These are phyloP conservation scores for Percina caprodes DNA, from an alignment of 2,113 vertebrate genomes.

Conservation along the genomic window DNA sequence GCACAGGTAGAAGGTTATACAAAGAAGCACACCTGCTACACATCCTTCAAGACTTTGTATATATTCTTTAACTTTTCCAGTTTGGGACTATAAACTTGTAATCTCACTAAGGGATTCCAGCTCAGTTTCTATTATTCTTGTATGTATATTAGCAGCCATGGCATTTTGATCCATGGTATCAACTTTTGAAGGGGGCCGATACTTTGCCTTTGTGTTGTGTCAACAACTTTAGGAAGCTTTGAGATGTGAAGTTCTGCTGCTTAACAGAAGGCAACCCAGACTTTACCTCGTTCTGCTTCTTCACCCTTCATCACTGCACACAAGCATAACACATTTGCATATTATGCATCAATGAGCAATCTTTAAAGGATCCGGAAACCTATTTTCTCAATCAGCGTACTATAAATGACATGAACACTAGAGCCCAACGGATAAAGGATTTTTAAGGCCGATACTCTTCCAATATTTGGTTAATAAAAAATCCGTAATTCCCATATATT, in stretches of 20 bases:
- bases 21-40: slow-evolving; percentile 42
- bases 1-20: neutral
- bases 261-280: neutral
- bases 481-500: too few relatives aligned
- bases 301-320: neutral
- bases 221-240: neutral
- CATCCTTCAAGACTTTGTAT: slow-evolving; percentile 31
- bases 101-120: neutral
- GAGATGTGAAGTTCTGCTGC: neutral
- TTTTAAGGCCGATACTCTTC: too few relatives aligned
- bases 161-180: neutral
- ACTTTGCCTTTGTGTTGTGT: neutral
- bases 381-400: neutral
- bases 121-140: slow-evolving; percentile 42
- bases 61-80: slow-evolving; percentile 30
- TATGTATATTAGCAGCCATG: neutral
- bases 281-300: neutral
- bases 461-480: too few relatives aligned
- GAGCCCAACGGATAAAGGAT: too few relatives aligned
- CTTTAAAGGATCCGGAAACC: neutral
- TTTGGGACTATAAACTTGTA: neutral
- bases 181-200: neutral
- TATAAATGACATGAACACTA: too few relatives aligned
- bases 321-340: neutral
- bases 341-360: neutral